phyloP scores from a whole-genome alignment of 2,797 vertebrate genomes.

The Myotis myotis region DNA sequence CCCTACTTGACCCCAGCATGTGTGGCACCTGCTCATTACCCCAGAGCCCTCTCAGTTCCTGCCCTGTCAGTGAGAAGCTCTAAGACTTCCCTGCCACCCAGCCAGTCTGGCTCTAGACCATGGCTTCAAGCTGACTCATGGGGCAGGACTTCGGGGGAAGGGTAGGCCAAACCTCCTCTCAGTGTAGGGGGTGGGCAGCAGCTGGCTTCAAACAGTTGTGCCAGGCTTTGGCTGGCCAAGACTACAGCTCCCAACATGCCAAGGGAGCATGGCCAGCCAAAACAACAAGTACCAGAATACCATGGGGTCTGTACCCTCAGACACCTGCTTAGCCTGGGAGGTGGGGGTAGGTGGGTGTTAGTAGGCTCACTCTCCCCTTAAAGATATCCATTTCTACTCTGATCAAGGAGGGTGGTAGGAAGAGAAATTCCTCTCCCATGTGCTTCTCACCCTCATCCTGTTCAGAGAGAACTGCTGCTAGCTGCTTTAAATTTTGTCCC shows the following conservation, averaged over 20 bases:
- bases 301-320: conserved; percentile 56
- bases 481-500: conserved; percentile 43
- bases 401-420: background rate
- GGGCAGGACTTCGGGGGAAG: conserved; percentile 54
- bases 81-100: conserved; percentile 56
- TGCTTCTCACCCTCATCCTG: conserved; percentile 48
- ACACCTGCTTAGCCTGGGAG: conserved; percentile 74
- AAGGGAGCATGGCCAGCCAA: conserved; percentile 12
- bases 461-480: conserved; percentile 41
- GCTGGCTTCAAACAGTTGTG: conserved; percentile 75
- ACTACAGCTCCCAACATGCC: conserved; percentile 77
- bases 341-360: conserved; percentile 35
- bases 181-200: conserved; percentile 61
- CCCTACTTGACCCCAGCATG: conserved; percentile 63
- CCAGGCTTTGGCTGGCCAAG: conserved; percentile 68
- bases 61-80: conserved; percentile 46
- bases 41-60: conserved; percentile 39
- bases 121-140: conserved; percentile 78
- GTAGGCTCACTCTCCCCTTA: conserved; percentile 38
- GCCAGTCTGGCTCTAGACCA: conserved; percentile 67
- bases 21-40: conserved; percentile 70
- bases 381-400: conserved; percentile 47
- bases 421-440: conserved; percentile 55
- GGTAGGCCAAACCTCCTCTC: conserved; percentile 62
- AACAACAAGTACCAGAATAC: conserved; percentile 78